Percentiles rank a stretch among this genome's conserved stretches.
phyloP scores from a whole-genome alignment of 2,797 vertebrate species.

The Enteromius anoplus region DNA sequence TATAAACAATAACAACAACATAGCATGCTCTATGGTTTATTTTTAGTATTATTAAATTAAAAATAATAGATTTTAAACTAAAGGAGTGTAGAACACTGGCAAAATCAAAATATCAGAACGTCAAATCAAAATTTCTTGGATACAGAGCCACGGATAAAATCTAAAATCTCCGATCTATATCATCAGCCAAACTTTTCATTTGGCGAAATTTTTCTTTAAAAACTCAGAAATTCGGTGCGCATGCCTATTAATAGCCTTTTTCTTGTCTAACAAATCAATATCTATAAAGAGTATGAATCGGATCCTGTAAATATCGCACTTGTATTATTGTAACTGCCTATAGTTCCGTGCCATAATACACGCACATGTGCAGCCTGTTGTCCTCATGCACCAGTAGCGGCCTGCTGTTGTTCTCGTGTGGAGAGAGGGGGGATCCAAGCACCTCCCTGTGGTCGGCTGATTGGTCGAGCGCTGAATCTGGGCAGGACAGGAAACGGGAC shows the following conservation, averaged over 20 bases:
- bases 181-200: background rate
- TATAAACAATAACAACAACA: background rate
- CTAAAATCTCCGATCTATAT: background rate
- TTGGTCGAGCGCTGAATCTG: slow-evolving; percentile 62
- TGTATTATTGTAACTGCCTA: background rate
- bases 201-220: background rate
- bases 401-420: slow-evolving; percentile 12
- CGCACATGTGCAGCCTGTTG: background rate
- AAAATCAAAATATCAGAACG: too few species aligned
- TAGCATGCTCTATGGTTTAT: background rate
- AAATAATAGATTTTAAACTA: background rate
- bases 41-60: background rate
- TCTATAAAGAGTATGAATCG: background rate
- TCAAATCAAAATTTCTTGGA: background rate
- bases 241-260: background rate
- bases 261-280: background rate
- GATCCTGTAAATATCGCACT: background rate
- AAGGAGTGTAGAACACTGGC: background rate
- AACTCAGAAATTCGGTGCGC: background rate
- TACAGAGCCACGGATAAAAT: background rate
- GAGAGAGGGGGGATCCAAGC: background rate
- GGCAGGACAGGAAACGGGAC: slow-evolving; percentile 80
- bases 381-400: slow-evolving; percentile 8
- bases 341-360: background rate
- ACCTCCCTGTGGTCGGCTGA: slow-evolving; percentile 30